phyloP scores from a whole-genome alignment of 2,113 vertebrate species.

The Marcusenius ussheri region DNA sequence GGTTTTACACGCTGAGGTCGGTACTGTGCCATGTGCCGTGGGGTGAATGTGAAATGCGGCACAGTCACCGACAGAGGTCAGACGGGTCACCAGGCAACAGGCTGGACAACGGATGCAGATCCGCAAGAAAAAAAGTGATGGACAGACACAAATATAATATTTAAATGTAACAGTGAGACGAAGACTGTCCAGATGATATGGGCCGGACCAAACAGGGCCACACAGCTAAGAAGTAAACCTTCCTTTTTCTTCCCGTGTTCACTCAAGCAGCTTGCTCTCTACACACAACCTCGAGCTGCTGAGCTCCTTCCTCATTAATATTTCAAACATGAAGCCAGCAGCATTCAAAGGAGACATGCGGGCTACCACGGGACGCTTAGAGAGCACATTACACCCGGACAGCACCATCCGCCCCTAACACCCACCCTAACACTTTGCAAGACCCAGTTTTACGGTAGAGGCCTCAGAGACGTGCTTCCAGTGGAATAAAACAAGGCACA shows the following conservation, averaged over 20 bases:
- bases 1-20: background rate
- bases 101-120: slow-evolving; percentile 23
- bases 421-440: background rate
- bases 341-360: background rate
- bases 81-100: slow-evolving; percentile 26
- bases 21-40: background rate
- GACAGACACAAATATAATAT: background rate
- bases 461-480: background rate
- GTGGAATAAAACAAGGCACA: background rate
- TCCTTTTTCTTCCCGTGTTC: background rate
- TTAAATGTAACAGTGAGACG: background rate
- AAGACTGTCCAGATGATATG: slow-evolving; percentile 1
- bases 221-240: slow-evolving; percentile 24
- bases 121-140: background rate
- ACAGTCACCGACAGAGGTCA: background rate
- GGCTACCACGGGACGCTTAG: background rate
- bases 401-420: background rate
- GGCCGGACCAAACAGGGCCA: slow-evolving; percentile 22
- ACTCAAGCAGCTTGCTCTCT: background rate
- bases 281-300: background rate
- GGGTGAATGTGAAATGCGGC: slow-evolving; percentile 18
- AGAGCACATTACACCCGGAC: background rate
- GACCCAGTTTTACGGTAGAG: background rate
- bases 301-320: background rate
- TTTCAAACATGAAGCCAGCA: background rate